These are phyloP conservation scores for Castor canadensis DNA, from an alignment of 2,113 vertebrate species.

Conservation along the genomic window DNA sequence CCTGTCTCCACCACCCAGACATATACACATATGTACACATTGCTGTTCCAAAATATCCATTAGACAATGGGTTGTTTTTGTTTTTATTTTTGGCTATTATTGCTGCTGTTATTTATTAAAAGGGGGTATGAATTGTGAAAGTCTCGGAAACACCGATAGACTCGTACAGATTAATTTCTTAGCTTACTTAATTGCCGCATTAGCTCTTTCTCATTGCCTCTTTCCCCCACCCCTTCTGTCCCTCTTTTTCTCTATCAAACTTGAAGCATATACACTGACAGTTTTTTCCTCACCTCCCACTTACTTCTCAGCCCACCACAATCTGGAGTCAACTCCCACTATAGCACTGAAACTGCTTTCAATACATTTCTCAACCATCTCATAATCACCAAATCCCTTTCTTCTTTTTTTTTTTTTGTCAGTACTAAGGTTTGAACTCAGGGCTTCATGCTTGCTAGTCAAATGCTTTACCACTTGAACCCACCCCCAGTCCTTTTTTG, in stretches of 20 bases:
- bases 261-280: constrained; percentile 46
- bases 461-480: no score
- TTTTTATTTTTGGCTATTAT: not conserved
- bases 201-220: not conserved
- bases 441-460: no score
- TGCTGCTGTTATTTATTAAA: not conserved
- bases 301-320: constrained; percentile 61
- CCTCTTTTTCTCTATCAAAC: constrained; percentile 24
- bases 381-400: not conserved
- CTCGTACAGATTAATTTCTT: not conserved
- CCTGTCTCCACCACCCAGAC: not conserved
- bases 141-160: not conserved
- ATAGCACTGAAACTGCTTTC: constrained; percentile 15
- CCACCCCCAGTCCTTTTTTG: no score
- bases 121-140: not conserved
- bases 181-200: constrained; percentile 37
- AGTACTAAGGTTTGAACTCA: no score
- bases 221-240: constrained; percentile 57
- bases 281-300: constrained; percentile 73
- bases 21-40: no score
- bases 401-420: no score
- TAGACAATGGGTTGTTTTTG: not conserved
- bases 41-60: not conserved
- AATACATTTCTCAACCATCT: not conserved
- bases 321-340: constrained; percentile 72